phyloP scores from a whole-genome alignment of 2,888 invertebrate genomes.

The Heliothis peltigera region DNA sequence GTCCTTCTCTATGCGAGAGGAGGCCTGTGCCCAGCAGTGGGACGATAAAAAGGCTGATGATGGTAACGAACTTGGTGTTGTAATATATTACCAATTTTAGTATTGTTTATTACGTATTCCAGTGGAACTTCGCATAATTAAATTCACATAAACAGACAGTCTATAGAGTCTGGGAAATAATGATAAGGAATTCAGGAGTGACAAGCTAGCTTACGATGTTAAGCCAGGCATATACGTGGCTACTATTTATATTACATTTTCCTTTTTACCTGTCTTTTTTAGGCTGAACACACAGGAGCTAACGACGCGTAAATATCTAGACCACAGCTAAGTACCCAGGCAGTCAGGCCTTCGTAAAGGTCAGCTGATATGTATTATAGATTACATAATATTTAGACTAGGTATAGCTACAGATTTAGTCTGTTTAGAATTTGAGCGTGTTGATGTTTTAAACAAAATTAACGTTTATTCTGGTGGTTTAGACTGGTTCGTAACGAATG shows the following conservation, averaged over 20 bases:
- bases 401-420: constrained; percentile 17
- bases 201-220: not conserved
- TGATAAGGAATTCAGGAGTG: not conserved
- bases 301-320: constrained; percentile 34
- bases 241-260: not conserved
- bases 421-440: constrained; percentile 6
- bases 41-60: too few species aligned
- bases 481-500: not conserved
- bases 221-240: not conserved
- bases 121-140: not conserved
- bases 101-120: too few species aligned
- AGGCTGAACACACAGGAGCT: constrained; percentile 1
- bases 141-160: not conserved
- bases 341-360: constrained; percentile 33
- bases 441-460: not conserved
- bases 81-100: too few species aligned
- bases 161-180: not conserved
- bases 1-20: too few species aligned
- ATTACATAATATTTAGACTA: constrained; percentile 1
- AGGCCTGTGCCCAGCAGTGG: too few species aligned
- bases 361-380: constrained; percentile 21
- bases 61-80: too few species aligned
- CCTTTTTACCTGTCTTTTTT: constrained; percentile 22
- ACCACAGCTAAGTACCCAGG: constrained; percentile 19
- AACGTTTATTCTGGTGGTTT: constrained; percentile 1